Evolutionary conservation across 2,113 vertebrate species (phyloP).

Genomic region (Pluvianellus socialis): DNA sequence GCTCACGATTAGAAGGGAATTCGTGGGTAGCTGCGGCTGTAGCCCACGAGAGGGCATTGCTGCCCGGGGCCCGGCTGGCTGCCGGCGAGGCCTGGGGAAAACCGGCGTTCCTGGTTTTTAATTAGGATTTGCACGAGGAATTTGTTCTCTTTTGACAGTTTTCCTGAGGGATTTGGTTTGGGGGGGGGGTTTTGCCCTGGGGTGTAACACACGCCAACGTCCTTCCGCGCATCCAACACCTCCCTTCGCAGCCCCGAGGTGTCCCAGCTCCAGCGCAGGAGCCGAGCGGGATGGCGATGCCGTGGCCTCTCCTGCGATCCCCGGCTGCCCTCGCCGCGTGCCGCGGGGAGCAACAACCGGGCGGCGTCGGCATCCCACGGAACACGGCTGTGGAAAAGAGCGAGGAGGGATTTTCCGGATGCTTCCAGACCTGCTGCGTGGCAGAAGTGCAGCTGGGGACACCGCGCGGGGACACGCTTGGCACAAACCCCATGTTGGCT

Average conservation of each 20-base stretch:
- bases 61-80: not conserved
- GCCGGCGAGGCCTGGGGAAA: rapidly evolving
- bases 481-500: too few species aligned
- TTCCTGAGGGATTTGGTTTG: not conserved
- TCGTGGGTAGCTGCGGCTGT: not conserved
- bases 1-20: rapidly evolving
- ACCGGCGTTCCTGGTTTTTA: rapidly evolving
- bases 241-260: rapidly evolving
- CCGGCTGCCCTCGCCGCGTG: not conserved
- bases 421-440: not conserved
- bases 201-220: rapidly evolving
- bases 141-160: not conserved
- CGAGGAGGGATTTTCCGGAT: rapidly evolving
- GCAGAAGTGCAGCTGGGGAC: not conserved
- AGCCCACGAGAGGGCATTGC: conserved; percentile 41
- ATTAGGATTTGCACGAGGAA: rapidly evolving
- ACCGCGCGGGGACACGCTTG: rapidly evolving
- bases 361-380: rapidly evolving
- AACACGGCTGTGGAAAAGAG: not conserved
- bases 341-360: not conserved
- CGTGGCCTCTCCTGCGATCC: not conserved
- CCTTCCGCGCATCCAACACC: not conserved
- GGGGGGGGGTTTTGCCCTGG: too few species aligned
- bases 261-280: rapidly evolving
- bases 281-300: not conserved